Percentiles rank a stretch among this genome's conserved stretches.
phyloP scores from a whole-genome alignment of 2,113 vertebrate genomes.

The Indicator maculatus region DNA sequence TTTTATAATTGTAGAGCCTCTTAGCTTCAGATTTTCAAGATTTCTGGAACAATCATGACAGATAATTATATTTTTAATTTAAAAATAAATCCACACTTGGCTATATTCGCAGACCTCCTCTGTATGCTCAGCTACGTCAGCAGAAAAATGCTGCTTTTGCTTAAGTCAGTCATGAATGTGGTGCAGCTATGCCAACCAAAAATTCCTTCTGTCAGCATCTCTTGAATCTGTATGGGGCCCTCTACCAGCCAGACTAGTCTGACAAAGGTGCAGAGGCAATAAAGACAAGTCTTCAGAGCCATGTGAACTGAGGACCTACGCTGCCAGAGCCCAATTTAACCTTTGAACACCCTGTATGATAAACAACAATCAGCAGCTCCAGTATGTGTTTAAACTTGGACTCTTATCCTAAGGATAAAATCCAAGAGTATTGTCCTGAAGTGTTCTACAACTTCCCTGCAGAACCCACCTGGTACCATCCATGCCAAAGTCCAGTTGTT shows the following conservation, averaged over 20 bases:
- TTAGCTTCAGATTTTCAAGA: not conserved
- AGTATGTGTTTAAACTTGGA: accelerated
- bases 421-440: not conserved
- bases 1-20: not conserved
- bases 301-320: accelerated
- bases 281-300: not conserved
- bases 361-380: not conserved
- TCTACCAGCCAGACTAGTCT: not conserved
- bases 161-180: not conserved
- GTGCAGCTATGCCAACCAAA: not conserved
- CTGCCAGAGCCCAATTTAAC: not conserved
- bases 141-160: not conserved
- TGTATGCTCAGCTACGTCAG: not conserved
- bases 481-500: accelerated
- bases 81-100: not conserved
- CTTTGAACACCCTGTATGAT: not conserved
- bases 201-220: not conserved
- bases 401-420: not conserved
- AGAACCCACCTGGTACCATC: not conserved
- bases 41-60: not conserved
- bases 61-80: not conserved
- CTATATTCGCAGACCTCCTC: not conserved
- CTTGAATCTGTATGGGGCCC: not conserved
- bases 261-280: not conserved
- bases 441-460: not conserved